Evolutionary conservation across 2,888 invertebrate genomes (phyloP), one percentile per base, ranked within the genome.

Genomic region (Drosophila setosimentum): DNA sequence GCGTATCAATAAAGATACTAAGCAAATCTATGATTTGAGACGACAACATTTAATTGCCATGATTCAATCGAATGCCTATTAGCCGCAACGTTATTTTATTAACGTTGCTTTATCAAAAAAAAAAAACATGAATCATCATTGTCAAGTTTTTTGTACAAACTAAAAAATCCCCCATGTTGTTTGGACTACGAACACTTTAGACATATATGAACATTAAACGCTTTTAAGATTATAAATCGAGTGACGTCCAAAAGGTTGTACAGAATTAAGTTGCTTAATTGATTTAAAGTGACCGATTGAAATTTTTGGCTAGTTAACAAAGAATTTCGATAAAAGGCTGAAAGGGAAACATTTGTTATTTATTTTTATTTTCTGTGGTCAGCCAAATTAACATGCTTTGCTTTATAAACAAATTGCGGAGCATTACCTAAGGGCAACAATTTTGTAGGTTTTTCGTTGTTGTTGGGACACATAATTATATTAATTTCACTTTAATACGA

Each of bases 401-500:
- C 53, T 61, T 70, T 65, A 81, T 72, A 81, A 72, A 72, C 68
- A 78, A 78, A 78, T 82, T 82, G 73, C 62, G 54, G 68, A 54
- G 73, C 37, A 37, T 78, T 78, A 65, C 79, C 73, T 82, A 78
- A n/a, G 65, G 73, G 51, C 10, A 27, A 65, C 57, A 48, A 54
- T 73, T 42, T 81, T 71, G 62, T 48, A 51, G 55, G 53, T 61
- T 80, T 70, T 72, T 37, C 27, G n/a, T n/a, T n/a, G n/a, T n/a
- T n/a, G 64, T 48, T 78, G 73, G 72, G 64, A 78, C 53, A 73
- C 68, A 78, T 78, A 78, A 78, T 78, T 78, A 78, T 78, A 82
- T 73, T 78, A 66, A 73, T 78, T 78, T 78, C 78, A 59, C 82
- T 45, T 30, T 30, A 2, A 37, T 37, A 18, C 2, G 11, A 30